Base-by-base conservation (phyloP, 30 jellyfish, hydroid and myxozoan genomes). In the Calvadosia cruxmelitensis region DNA sequence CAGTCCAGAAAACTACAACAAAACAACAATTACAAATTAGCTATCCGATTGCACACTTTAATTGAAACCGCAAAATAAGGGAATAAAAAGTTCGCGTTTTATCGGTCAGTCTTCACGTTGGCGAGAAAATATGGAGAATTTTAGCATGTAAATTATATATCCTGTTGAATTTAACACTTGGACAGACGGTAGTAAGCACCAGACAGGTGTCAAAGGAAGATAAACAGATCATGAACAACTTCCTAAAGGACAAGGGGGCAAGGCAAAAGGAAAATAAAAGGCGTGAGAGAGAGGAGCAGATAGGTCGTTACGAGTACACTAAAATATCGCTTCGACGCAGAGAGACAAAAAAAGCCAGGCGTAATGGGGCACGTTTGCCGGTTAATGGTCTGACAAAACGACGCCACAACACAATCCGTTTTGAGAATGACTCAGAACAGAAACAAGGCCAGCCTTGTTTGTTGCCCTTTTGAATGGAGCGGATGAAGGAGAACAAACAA, bases 1-100 rank as follows among this genome's bases (percentile, higher is more conserved):
- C 63, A 27, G 52, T 73, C 65, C 50, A 75, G 73, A 79, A 69
- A 31, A 52, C 96, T 87, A 31, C 31, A 77, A 65, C 27, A 51
- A 0, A 36, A 76, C 20, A 57, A 31, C 31, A 26, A 24, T 2
- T 0, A 1, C 1, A 0, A 23, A 28, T 20, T 16, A 63, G 0
- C 35, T 63, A 26, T 25, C 23, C 20, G 42, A 63, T 63, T 26
- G 27, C 31, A 63, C n/a, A n/a, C n/a, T n/a, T n/a, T n/a, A n/a
- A n/a, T n/a, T n/a, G n/a, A n/a, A n/a, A n/a, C n/a, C n/a, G n/a
- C n/a, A n/a, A n/a, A n/a, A n/a, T n/a, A n/a, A n/a, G n/a, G n/a
- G n/a, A n/a, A n/a, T n/a, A n/a, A n/a, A n/a, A n/a, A n/a, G n/a
- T n/a, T n/a, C n/a, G n/a, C n/a, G n/a, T n/a, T n/a, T n/a, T n/a